Evolutionary conservation across 2,888 invertebrate genomes (phyloP), one percentile per base, ranked within the genome.

Genomic region (Odontocerum albicorne): DNA sequence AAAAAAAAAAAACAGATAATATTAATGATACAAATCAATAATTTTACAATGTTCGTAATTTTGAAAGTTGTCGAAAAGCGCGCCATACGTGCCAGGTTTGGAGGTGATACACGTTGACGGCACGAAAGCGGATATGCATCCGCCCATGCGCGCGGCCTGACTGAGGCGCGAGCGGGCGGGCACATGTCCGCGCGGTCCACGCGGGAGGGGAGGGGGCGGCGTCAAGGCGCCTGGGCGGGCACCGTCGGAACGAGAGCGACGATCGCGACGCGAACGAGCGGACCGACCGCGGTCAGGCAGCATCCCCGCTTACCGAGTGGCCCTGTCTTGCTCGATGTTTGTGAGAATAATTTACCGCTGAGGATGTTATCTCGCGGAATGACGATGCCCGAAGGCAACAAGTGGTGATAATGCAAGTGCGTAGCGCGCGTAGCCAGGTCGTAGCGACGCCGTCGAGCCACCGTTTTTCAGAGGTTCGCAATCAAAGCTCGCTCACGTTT

Each of bases 111-210:
- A 13, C 42, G 49, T 42, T 19, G 19, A 31, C 33, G 33, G 49
- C 49, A 12, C 42, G 49, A 42, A 50, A 33, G 42, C 49, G 49
- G 49, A 50, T 13, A 42, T 21, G 33, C 33, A 33, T 33, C 49
- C 49, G 49, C 49, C 49, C 49, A 35, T 50, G 33, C 42, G 49
- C 15, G 33, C 38, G 10, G 38, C n/a, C n/a, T 17, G 38, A 19
- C 38, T 16, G 38, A 38, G 38, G 17, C 17, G 17, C 17, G 12
- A 10, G 15, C 38, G 16, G 38, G 19, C 38, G 16, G 38, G 19
- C 16, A 38, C 38, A n/a, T n/a, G n/a, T n/a, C n/a, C n/a, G n/a
- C n/a, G n/a, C n/a, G n/a, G 15, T 16, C 22, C 12, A 21, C 42
- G 12, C 22, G 42, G 40, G 13, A 19, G 36, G 35, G 27, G 21